A percentile compares a stretch with the other conserved stretches of the same genome.
These are phyloP conservation scores for Salticus scenicus DNA, from an alignment of 2,888 invertebrate species.

Conservation along the genomic window DNA sequence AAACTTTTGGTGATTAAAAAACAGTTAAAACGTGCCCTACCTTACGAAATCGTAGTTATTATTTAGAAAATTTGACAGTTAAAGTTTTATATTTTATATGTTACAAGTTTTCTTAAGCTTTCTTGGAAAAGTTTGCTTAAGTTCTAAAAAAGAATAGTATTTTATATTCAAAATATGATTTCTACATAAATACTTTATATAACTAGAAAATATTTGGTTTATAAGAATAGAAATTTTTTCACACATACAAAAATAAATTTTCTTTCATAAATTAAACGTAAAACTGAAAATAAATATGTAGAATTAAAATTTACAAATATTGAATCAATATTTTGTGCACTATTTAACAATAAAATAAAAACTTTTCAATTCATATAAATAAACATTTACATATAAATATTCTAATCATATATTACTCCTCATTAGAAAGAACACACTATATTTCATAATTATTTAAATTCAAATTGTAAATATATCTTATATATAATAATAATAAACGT, in stretches of 20 bases:
- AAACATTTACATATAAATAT: background rate
- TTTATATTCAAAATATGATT: background rate
- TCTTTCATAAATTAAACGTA: background rate
- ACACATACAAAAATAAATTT: slow-evolving; percentile 12
- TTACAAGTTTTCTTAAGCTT: too few species aligned
- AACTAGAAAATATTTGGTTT: slow-evolving; percentile 5
- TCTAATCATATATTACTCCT: background rate
- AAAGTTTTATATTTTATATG: too few species aligned
- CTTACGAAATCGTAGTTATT: too few species aligned
- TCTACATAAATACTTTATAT: background rate
- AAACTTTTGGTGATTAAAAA: too few species aligned
- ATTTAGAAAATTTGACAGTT: too few species aligned
- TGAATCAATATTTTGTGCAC: background rate
- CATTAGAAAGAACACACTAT: background rate
- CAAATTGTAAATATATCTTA: background rate
- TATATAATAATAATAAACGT: background rate
- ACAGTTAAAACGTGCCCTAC: too few species aligned
- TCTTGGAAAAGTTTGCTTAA: background rate
- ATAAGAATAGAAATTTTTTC: background rate
- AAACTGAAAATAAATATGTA: background rate
- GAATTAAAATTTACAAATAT: background rate
- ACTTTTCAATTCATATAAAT: background rate
- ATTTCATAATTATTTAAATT: background rate
- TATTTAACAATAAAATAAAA: slow-evolving; percentile 3
- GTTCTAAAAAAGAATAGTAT: background rate